Percentiles rank a stretch among this genome's conserved stretches.
These are phyloP conservation scores for Sicus ferrugineus DNA, from an alignment of 2,888 invertebrate genomes.

Conservation along the genomic window DNA sequence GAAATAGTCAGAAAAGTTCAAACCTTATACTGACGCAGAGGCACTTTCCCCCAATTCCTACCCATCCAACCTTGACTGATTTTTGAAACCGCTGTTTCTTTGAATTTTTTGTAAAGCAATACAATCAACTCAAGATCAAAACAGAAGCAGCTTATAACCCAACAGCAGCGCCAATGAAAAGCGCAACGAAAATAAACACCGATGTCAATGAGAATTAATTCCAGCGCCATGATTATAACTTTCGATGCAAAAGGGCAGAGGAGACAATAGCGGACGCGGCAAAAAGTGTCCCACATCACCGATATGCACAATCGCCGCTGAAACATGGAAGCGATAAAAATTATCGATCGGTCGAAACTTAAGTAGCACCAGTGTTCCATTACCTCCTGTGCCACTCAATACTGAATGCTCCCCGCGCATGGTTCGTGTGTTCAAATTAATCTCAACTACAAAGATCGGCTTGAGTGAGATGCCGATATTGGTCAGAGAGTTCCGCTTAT, in stretches of 20 bases:
- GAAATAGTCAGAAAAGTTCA: no score
- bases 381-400: neutral
- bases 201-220: conserved; percentile 13
- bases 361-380: neutral
- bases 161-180: neutral
- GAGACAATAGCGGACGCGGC: neutral
- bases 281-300: neutral
- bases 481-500: neutral
- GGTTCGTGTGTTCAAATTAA: conserved; percentile 24
- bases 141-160: neutral
- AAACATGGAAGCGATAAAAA: neutral
- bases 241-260: neutral
- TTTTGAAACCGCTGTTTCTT: no score
- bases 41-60: no score
- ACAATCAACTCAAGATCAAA: neutral
- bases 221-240: conserved; percentile 6
- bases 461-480: conserved; percentile 16
- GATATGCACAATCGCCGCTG: neutral
- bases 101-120: neutral
- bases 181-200: neutral
- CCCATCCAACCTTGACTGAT: no score
- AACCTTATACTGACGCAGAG: no score
- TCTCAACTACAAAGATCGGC: neutral
- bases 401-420: neutral
- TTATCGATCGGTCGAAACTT: neutral